Base-by-base conservation (phyloP, 2,797 vertebrate genomes). In the Florisuga fusca region DNA sequence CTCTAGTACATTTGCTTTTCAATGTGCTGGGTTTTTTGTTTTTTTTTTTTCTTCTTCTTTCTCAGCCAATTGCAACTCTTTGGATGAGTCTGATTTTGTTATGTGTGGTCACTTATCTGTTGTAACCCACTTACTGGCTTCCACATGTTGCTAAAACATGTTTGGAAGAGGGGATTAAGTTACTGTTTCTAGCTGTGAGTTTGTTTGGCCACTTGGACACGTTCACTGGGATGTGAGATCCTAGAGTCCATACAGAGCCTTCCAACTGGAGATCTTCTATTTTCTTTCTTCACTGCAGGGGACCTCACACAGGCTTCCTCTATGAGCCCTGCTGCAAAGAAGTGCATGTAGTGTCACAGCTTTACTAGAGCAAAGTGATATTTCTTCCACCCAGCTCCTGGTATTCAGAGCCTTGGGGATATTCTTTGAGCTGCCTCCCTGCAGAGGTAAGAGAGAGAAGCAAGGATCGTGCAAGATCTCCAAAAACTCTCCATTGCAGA, bases 171-270 rank as follows among this genome's bases (percentile, higher is more conserved):
- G 25, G 55, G 82, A 91, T 94, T 96, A 86, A 84, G 69, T 96
- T 94, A 91, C 89, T 87, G 50, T 84, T 95, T 94, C 92, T 95
- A 89, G 89, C 82, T 95, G 82, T 84, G 91, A 85, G 82, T 94
- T 93, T 94, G 81, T 91, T 96, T 94, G 94, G 80, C 78, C 79
- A 45, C 69, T 95, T 72, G 76, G 62, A 94, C 94, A 91, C 34
- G 15, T 91, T 96, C 66, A 36, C 69, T 71, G 45, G 46, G 87
- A 69, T 68, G 73, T 84, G 73, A 89, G 84, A 94, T 89, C 87
- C 54, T 58, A 17, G 29, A 69, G 46, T 54, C 34, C 58, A 27
- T 53, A 34, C 12, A 51, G 33, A 78, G 59, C 73, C 38, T 89
- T 94, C 72, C 50, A 92, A 81, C 15, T 67, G 45, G 27, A 89